Percentiles rank a stretch among this genome's conserved stretches.
These are phyloP conservation scores for Epizoanthus stellaris DNA, from an alignment of 92 coral and sea anemone genomes.

Conservation along the genomic window DNA sequence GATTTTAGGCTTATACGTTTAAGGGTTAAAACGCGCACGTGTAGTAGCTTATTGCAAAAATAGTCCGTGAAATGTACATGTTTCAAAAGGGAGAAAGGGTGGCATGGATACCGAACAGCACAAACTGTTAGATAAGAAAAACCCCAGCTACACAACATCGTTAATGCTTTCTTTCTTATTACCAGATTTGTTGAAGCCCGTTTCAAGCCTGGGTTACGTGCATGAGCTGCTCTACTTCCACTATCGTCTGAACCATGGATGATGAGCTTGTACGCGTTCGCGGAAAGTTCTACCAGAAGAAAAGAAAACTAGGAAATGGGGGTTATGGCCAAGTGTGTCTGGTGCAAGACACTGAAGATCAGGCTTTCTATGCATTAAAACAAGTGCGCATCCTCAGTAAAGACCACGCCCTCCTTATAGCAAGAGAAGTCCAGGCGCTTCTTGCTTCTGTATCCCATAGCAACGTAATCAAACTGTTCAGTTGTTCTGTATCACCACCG, in stretches of 20 bases:
- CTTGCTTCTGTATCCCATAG: conserved; percentile 48
- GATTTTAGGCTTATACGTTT: no score
- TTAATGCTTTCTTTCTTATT: no score
- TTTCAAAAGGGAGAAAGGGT: no score
- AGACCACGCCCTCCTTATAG: conserved; percentile 44
- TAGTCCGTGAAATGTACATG: no score
- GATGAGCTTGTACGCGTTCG: conserved; percentile 51
- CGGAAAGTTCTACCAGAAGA: conserved; percentile 44
- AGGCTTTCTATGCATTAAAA: conserved; percentile 52
- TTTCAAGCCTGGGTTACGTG: no score
- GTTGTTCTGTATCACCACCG: conserved; percentile 41
- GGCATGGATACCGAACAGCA: no score
- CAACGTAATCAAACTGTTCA: conserved; percentile 52
- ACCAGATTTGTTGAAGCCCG: no score
- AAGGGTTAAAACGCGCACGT: no score
- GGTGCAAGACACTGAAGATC: conserved; percentile 48
- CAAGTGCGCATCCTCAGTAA: conserved; percentile 46
- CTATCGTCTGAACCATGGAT: neutral
- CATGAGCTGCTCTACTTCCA: no score
- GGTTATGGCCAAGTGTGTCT: conserved; percentile 54
- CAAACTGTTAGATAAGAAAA: no score
- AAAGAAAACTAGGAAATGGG: conserved; percentile 45
- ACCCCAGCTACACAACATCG: no score
- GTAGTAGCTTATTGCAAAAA: no score
- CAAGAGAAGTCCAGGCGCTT: conserved; percentile 52